Percentiles rank a stretch among this genome's conserved stretches.
Evolutionary conservation across 2,888 invertebrate species (phyloP).

Genomic region (Spialia ferax): DNA sequence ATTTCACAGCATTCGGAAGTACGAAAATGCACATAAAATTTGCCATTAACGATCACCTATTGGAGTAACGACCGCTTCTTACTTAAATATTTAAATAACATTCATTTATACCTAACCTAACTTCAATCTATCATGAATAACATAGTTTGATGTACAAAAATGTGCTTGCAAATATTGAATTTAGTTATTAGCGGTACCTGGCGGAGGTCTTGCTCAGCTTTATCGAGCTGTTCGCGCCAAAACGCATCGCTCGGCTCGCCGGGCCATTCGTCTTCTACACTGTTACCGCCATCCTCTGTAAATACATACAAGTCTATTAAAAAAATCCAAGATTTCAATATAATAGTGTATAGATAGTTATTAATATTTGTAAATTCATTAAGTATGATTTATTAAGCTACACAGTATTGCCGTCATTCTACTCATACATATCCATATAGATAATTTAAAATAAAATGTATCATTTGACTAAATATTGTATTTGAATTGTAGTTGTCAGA

Average conservation of each 20-base stretch:
- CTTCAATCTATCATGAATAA: not conserved
- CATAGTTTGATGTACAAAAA: not conserved
- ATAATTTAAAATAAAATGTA: not conserved
- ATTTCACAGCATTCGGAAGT: too few species aligned
- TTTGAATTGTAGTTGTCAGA: not conserved
- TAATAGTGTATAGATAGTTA: not conserved
- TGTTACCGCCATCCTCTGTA: constrained; percentile 79
- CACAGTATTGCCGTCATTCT: constrained; percentile 26
- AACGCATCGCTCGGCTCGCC: constrained; percentile 86
- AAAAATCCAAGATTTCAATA: not conserved
- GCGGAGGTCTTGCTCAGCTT: constrained; percentile 81
- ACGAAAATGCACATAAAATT: too few species aligned
- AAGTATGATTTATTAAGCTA: constrained; percentile 1
- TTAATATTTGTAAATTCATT: not conserved
- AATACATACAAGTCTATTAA: constrained; percentile 26
- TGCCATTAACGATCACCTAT: too few species aligned
- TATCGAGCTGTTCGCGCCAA: constrained; percentile 80
- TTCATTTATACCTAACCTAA: not conserved
- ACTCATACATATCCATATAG: too few species aligned
- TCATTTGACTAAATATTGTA: not conserved
- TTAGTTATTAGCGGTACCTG: constrained; percentile 65
- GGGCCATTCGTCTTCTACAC: constrained; percentile 76
- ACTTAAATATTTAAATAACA: not conserved
- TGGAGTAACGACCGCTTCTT: too few species aligned
- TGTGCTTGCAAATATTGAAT: not conserved